Conservation (phyloP, 2,888 invertebrate genomes). For the Nipponacmea schrenckii region DNA sequence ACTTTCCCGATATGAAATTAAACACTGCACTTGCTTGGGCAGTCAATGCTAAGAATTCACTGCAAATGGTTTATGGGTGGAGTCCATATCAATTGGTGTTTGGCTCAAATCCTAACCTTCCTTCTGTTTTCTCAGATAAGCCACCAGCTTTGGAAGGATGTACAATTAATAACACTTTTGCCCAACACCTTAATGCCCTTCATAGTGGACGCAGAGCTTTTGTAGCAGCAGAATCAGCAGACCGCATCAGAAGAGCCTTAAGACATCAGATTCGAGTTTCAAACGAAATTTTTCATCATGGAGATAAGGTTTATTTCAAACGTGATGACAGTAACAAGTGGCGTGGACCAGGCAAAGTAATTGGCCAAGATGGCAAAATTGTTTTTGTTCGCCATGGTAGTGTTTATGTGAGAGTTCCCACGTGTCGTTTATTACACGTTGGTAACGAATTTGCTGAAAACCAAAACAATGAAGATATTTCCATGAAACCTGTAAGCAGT, state of each 20-base stretch:
- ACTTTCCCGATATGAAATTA: conserved; percentile 1
- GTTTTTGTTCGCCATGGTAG: conserved; percentile 30
- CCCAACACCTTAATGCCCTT: conserved; percentile 28
- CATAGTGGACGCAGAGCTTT: conserved; percentile 27
- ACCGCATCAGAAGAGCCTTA: conserved; percentile 27
- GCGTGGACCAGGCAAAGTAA: conserved; percentile 34
- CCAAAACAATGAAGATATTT: neutral
- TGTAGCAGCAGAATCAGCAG: conserved; percentile 22
- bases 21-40: too few species aligned
- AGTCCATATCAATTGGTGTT: conserved; percentile 25
- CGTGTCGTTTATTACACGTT: conserved; percentile 19
- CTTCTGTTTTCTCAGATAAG: conserved; percentile 14
- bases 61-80: conserved; percentile 17
- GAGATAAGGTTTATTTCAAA: conserved; percentile 27
- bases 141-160: conserved; percentile 20
- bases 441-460: conserved; percentile 10
- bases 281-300: conserved; percentile 19
- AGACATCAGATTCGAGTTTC: conserved; percentile 20
- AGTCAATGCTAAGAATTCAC: too few species aligned
- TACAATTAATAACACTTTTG: conserved; percentile 24
- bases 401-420: conserved; percentile 26
- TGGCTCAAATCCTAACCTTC: conserved; percentile 21
- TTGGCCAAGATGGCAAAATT: conserved; percentile 33
- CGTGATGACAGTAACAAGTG: conserved; percentile 20
- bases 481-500: too few species aligned